Conservation (phyloP, 2,113 vertebrate genomes). For the Edolisoma coerulescens region DNA sequence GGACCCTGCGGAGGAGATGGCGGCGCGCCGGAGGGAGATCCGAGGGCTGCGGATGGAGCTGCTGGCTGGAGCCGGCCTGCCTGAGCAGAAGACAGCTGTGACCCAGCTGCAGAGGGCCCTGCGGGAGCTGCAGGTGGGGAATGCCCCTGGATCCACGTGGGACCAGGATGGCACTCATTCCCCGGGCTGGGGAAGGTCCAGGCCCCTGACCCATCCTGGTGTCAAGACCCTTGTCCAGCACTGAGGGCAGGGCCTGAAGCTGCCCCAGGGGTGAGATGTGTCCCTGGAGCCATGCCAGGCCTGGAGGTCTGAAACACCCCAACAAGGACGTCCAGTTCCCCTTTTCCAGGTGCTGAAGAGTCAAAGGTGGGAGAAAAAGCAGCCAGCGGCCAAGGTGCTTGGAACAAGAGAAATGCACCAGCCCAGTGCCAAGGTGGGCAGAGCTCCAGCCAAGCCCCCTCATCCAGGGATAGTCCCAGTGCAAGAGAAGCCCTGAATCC, state of each 20-base stretch:
- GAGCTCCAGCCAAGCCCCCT: background rate
- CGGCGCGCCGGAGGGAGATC: conserved; percentile 43
- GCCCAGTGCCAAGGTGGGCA: background rate
- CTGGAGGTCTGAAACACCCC: background rate
- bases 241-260: background rate
- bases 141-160: accelerated
- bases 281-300: background rate
- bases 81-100: conserved; percentile 6
- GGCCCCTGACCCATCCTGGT: background rate
- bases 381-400: background rate
- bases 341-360: conserved; percentile 70
- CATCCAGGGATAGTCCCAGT: background rate
- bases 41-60: conserved; percentile 58
- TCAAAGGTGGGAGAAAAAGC: conserved; percentile 72
- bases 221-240: background rate
- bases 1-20: conserved; percentile 59
- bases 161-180: accelerated
- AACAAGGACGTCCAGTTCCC: background rate
- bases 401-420: background rate
- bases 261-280: background rate
- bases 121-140: conserved; percentile 75
- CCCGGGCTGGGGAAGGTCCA: accelerated
- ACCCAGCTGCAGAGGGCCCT: conserved; percentile 67
- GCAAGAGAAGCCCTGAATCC: background rate
- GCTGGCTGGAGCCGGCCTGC: conserved; percentile 23